phyloP scores from a whole-genome alignment of 2,888 invertebrate genomes.

The Machimus rusticus region DNA sequence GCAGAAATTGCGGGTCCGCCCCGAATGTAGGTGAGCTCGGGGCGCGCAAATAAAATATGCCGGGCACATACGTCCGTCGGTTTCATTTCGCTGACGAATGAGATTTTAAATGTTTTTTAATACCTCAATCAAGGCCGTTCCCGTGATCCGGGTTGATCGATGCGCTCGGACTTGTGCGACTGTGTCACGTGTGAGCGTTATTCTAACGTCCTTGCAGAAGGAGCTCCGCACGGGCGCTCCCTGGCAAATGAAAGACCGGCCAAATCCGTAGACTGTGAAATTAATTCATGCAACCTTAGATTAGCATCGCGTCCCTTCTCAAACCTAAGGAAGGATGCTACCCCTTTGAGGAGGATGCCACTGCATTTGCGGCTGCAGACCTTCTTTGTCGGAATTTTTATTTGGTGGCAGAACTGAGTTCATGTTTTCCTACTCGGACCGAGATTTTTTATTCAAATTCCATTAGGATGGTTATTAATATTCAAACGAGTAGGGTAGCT shows the following conservation, averaged over 20 bases:
- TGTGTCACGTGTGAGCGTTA: background rate
- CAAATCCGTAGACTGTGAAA: constrained; percentile 7
- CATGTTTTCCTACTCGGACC: background rate
- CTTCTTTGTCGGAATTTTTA: background rate
- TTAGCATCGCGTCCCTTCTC: background rate
- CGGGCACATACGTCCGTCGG: constrained; percentile 24
- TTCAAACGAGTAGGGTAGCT: background rate
- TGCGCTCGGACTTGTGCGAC: background rate
- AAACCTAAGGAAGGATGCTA: background rate
- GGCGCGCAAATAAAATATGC: constrained; percentile 17
- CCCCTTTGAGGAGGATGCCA: background rate
- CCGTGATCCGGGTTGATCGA: constrained; percentile 32
- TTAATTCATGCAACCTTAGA: constrained; percentile 16
- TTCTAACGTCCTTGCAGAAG: background rate
- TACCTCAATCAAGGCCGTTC: constrained; percentile 37
- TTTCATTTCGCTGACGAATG: constrained; percentile 44
- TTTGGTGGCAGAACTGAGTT: background rate
- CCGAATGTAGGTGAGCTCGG: constrained; percentile 25
- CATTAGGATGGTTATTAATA: background rate
- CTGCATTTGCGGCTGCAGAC: background rate
- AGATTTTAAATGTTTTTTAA: constrained; percentile 49
- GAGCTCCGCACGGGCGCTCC: background rate
- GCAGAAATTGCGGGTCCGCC: constrained; percentile 30
- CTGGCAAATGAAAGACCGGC: background rate
- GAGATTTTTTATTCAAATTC: background rate